Evolutionary conservation across 92 coral and sea anemone genomes (phyloP), one percentile per base, ranked within the genome.

Genomic region (Porites evermanni): DNA sequence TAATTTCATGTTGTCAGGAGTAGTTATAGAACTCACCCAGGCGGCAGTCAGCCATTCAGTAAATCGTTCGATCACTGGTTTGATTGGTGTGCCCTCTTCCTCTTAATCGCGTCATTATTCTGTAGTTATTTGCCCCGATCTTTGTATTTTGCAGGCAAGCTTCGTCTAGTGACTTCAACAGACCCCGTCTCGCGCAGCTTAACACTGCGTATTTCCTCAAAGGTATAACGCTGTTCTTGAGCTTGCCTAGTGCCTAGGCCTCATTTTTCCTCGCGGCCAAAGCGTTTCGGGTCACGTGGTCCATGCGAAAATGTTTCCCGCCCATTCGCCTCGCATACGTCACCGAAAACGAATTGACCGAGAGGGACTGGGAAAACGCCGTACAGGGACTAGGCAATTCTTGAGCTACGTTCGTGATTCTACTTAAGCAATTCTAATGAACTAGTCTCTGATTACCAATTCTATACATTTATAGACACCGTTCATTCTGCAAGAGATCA

Each of bases 401-500:
- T 52, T 52, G 21, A 64, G 20, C 11, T 6, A 44, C 29, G 54
- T 52, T 10, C 29, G 32, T 65, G 23, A 18, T 12, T 77, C 20
- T 18, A 38, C 65, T 23, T 74, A 2, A 53, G 47, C 24, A 52
- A 13, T 52, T n/a, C 18, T 11, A 21, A 56, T 14, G 61, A 9
- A 20, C 21, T 64, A 50, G 68, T 53, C 4, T 54, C 14, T 38
- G 10, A 53, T 75, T 50, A 71, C 65, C 6, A 47, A n/a, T 20
- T 59, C 69, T 67, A 53, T 79, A 70, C 80, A 54, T 88, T 77
- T 75, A 26, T 63, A 94, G 98, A 87, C 86, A 53, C 91, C 95
- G 2, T n/a, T 88, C 60, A 78, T 90, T 47, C 89, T 94, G 8
- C 93, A 90, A 81, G 93, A 90, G 67, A 87, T 92, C 75, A 94